Evolutionary conservation across 2,797 vertebrate species (phyloP), one percentile per base, ranked within the genome.

Genomic region (Alca torda): DNA sequence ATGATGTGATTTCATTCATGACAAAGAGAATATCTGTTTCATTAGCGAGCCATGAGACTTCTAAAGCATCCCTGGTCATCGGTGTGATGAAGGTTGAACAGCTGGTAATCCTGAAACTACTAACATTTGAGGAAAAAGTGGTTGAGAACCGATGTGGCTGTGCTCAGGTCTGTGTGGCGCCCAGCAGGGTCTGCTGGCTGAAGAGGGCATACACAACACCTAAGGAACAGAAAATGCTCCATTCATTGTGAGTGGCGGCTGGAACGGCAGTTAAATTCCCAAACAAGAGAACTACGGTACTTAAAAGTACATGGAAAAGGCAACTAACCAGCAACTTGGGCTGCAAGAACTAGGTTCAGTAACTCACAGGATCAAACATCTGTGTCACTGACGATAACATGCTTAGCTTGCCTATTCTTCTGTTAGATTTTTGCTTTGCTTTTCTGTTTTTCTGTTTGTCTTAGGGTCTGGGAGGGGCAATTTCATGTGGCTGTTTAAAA

Each of bases 1-100:
- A 50, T 0, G 0, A 19, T 53, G 43, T 11, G 28, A 61, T 28
- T 10, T 72, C 6, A 8, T 70, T 77, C 33, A 5, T 7, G 2
- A 61, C n/a, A 84, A 81, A 60, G 15, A 75, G 30, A 46, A 0
- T 74, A 53, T 33, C 41, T 73, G 16, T 65, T 86, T 80, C 39
- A 69, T 37, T 87, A 87, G 21, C 21, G 2, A n/a, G 13, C 60
- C 86, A 57, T 9, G 37, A 81, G 31, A 30, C 13, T 80, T 70
- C n/a, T 53, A 20, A 89, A 87, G 45, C 10, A 77, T 85, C 30
- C 8, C 23, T 70, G 51, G 30, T 41, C 46, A 9, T 37, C 88
- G 33, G 31, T 82, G 43, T 65, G 53, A 70, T 41, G 28, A 43
- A 76, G n/a, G 10, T 64, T 45, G 43, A 76, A 57, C 7, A 39